Evolutionary conservation across 1,140 invertebrate species (phyloP), one percentile per base, ranked within the genome.

Genomic region (Camponotus floridanus): DNA sequence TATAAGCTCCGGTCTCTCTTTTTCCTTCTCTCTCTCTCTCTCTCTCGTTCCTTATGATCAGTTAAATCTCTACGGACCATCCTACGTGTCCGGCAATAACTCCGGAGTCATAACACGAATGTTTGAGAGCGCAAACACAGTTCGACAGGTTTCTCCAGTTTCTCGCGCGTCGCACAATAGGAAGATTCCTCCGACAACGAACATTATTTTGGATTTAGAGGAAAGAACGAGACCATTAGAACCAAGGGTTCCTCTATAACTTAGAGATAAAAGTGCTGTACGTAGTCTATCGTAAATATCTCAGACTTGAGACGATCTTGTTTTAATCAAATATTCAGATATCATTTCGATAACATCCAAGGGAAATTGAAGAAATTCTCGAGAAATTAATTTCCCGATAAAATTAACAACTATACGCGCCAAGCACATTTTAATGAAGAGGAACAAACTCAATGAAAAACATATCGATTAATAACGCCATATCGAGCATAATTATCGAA

Each of bases 111-210:
- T 84, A 84, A 81, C 74, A 86, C 48, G 55, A 78, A 21, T 39
- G 71, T 65, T 45, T 33, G 59, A 45, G 84, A 86, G 76, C 76
- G 71, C 48, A 36, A 70, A 78, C 87, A 31, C 45, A 79, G 65
- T 86, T 88, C 70, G 76, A 86, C 87, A 73, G 36, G 88, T 76
- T 88, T 83, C 85, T 76, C 13, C 76, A 55, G 64, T 88, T 88
- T 80, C 36, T 45, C 51, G 42, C 55, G 8, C 15, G 39, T 36
- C 15, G 59, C 36, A 87, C 65, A 59, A 71, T 55, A 9, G 67
- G 48, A 61, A 9, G 31, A 9, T 68, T 73, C 86, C 87, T 86
- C 87, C 89, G 73, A 21, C 45, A 57, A 74, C 73, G 45, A 80
- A 79, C 68, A 36, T 74, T 74, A 73, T 59, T 80, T 59, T 45